Conservation (phyloP, 2,113 vertebrate genomes). For the Bombycilla garrulus region DNA sequence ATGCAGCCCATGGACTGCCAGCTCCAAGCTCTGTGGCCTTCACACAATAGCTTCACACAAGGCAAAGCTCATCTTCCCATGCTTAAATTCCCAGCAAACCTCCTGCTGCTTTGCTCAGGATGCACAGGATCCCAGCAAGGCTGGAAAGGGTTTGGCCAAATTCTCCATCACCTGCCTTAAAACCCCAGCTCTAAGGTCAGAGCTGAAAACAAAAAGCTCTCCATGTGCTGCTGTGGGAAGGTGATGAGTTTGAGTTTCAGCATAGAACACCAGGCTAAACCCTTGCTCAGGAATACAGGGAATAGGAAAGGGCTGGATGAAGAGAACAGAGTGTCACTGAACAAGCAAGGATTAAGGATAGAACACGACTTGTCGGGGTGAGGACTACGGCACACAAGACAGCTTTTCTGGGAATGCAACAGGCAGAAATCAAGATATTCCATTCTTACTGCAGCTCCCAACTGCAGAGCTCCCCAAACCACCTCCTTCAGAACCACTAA, state of each 20-base stretch:
- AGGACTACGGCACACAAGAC: background rate
- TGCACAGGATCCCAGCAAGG: background rate
- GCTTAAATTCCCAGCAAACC: background rate
- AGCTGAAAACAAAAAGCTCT: background rate
- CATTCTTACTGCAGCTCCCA: background rate
- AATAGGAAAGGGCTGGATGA: background rate
- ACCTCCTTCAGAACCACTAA: background rate
- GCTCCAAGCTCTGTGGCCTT: background rate
- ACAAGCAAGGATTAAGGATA: background rate
- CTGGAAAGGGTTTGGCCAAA: background rate
- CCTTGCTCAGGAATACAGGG: background rate
- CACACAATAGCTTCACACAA: background rate
- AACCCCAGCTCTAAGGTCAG: background rate
- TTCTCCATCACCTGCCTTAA: background rate
- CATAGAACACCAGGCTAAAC: background rate
- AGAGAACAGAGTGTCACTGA: background rate
- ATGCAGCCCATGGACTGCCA: accelerated
- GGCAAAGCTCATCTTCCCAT: background rate
- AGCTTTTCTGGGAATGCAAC: background rate
- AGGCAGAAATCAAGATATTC: background rate
- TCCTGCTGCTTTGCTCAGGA: background rate
- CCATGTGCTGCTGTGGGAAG: background rate
- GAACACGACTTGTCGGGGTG: background rate
- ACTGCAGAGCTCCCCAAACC: accelerated
- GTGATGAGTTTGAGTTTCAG: background rate